phyloP scores from a whole-genome alignment of 2,113 vertebrate genomes.

The Brachyhypopomus gauderio region DNA sequence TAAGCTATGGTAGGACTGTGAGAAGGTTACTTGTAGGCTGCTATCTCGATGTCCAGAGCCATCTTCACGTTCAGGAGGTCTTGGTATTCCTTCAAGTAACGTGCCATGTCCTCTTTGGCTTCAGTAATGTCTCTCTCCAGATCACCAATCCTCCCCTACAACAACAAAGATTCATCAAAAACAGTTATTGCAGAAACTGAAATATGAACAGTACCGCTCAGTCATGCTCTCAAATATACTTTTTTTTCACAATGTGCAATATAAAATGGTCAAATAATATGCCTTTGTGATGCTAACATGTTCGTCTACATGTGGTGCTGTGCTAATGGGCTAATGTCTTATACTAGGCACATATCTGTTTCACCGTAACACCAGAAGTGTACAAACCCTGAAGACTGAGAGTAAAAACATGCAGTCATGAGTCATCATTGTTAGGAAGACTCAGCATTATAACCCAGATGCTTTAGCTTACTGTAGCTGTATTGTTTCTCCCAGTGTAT shows the following conservation, averaged over 20 bases:
- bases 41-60: conserved; percentile 96
- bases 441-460: conserved; percentile 24
- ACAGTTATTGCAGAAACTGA: neutral
- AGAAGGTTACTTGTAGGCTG: conserved; percentile 88
- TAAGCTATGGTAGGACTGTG: neutral
- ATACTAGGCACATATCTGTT: neutral
- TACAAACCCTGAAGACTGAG: neutral
- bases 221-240: neutral
- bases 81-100: conserved; percentile 91
- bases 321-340: neutral
- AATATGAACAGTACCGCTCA: neutral
- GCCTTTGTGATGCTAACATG: neutral
- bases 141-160: conserved; percentile 76
- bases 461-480: neutral
- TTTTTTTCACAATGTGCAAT: neutral
- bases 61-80: conserved; percentile 97
- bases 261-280: neutral
- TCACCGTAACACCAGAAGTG: neutral
- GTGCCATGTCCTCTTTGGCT: conserved; percentile 87
- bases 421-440: conserved; percentile 25
- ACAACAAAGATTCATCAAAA: conserved; percentile 4
- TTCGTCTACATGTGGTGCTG: no score
- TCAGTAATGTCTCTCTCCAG: conserved; percentile 77
- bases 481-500: neutral
- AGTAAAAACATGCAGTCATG: neutral